Evolutionary conservation across 2,797 vertebrate species (phyloP).

Genomic region (Falco peregrinus): DNA sequence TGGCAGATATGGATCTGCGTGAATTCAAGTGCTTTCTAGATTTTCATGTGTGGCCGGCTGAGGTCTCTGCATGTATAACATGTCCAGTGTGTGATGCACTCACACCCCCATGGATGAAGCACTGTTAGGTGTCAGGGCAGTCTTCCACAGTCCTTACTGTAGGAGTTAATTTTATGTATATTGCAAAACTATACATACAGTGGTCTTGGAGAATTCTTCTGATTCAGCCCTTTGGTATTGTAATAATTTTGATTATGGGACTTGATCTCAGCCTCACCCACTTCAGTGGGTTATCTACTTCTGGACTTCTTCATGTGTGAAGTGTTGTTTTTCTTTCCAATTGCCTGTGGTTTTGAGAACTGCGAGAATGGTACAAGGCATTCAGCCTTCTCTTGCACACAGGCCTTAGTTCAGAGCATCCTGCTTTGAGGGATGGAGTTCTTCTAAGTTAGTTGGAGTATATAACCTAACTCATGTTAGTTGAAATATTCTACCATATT

Average conservation of each 20-base stretch:
- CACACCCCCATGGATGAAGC: background rate
- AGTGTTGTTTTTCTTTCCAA: background rate
- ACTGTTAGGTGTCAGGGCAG: background rate
- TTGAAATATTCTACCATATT: background rate
- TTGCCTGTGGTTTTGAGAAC: background rate
- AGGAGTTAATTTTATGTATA: background rate
- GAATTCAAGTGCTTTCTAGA: background rate
- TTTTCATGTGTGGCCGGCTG: background rate
- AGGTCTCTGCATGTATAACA: background rate
- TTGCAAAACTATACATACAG: background rate
- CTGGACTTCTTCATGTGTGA: background rate
- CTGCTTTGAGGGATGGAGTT: background rate
- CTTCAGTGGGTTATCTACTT: background rate
- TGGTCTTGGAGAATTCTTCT: background rate
- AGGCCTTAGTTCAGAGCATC: background rate
- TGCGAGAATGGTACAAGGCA: background rate
- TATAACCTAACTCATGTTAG: background rate
- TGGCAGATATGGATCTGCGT: background rate
- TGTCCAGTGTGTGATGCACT: background rate
- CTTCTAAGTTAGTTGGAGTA: background rate
- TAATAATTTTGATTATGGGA: background rate
- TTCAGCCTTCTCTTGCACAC: background rate
- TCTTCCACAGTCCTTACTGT: rapidly evolving
- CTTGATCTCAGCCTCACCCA: background rate
- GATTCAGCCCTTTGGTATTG: background rate